Evolutionary conservation across 2,888 invertebrate genomes (phyloP), one percentile per base, ranked within the genome.

Genomic region (Pyrrhosoma nymphula): DNA sequence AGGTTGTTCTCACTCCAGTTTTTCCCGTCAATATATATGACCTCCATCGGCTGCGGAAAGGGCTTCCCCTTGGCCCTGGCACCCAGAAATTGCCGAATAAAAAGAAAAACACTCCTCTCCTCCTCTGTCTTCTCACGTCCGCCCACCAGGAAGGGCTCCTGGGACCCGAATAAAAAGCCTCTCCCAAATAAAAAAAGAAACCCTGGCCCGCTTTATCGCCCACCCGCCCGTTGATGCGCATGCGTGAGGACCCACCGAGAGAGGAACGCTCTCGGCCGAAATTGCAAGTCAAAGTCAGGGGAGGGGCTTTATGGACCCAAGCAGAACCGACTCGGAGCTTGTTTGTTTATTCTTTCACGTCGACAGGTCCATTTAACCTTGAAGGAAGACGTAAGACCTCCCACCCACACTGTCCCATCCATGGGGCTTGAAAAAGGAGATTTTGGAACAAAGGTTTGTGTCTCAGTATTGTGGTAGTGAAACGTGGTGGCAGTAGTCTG

Each of bases 11-110:
- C 82, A 35, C 23, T n/a, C 69, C 69, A 12, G 35, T 26, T 60
- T 20, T 60, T 69, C n/a, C 69, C 35, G 35, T 82, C 82, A 35
- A 82, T 82, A 82, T 82, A 82, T 82, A 82, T 82, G 35, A 82
- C 30, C 82, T 35, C 82, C 35, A 35, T 26, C 16, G 8, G 82
- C 60, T 30, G 35, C 10, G 82, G 35, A 26, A 82, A 82, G 82
- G 35, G 35, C 12, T 82, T 82, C 75, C 56, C 75, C 30, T 82
- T 82, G 75, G 30, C 35, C 35, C 82, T 35, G 35, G 16, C 30
- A 30, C 30, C 82, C 35, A 20, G 60, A 60, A 60, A 60, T 60
- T 20, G 18, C 20, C 10, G 60, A 60, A 20, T 16, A 60, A 60
- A 60, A 60, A 60, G 20, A 47, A 47, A 14, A 60, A 60, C 60